Base-by-base conservation (phyloP, 2,797 vertebrate species). In the Urosaurus nigricauda region DNA sequence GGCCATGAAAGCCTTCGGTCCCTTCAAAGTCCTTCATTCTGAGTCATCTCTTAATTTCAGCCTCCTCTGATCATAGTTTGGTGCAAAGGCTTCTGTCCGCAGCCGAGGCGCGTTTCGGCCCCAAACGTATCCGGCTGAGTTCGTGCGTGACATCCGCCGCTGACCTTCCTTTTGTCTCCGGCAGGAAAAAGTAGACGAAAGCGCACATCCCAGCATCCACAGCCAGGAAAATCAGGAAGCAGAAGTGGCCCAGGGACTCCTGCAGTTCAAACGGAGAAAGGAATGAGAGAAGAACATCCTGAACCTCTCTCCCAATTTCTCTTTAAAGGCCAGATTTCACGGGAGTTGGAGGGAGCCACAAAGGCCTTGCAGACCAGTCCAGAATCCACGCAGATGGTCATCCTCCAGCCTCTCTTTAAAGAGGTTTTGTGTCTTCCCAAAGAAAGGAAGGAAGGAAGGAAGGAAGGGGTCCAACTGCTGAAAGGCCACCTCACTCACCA, bases 181-280 rank as follows among this genome's bases (percentile, higher is more conserved):
- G 96, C 86, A 97, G 35, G 58, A 96, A 88, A 29, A 95, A 51
- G 82, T 95, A 96, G 90, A 94, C 90, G 29, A 94, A 90, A 56
- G 92, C 16, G 0, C 11, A 88, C 60, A 93, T 92, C 90, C 91
- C 65, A 17, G 94, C 1, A 81, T 95, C 94, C 83, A 96, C 88
- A 1, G 7, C 86, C 83, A 96, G 86, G 79, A 96, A 96, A 87
- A 96, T 87, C 75, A 96, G 94, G 93, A 97, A 96, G 93, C 97
- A 98, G 86, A 97, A 98, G 89, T 96, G 95, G 11, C 95, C 90
- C 63, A 98, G 92, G 81, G 97, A 89, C 40, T 97, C 95, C 98
- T 98, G 96, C 13, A 95, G 92, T 26, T 16, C 0, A 37, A 43
- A 88, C 11, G 2, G 68, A 90, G 88, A 56, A 91, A 21, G 84